Conservation (phyloP, 2,113 vertebrate genomes). For the Riparia riparia region DNA sequence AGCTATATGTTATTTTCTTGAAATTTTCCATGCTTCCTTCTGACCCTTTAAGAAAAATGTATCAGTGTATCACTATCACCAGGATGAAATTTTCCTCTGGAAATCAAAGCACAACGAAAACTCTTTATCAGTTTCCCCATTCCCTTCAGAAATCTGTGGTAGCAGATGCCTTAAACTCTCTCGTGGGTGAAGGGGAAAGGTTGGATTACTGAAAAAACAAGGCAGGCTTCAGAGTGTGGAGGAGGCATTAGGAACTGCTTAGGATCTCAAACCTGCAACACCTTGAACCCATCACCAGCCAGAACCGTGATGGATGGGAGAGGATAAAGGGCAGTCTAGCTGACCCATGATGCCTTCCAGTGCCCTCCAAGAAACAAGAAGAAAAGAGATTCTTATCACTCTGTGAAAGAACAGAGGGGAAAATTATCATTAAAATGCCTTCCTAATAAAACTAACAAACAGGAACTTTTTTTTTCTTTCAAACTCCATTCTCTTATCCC, state of each 20-base stretch:
- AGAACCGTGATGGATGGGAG: slow-evolving; percentile 67
- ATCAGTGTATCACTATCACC: background rate
- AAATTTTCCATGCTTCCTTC: slow-evolving; percentile 14
- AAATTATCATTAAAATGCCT: slow-evolving; percentile 70
- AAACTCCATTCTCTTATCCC: slow-evolving; percentile 47
- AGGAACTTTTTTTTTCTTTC: slow-evolving; percentile 41
- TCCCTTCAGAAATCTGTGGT: slow-evolving; percentile 30
- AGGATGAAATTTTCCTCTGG: background rate
- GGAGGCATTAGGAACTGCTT: slow-evolving; percentile 66
- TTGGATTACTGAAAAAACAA: slow-evolving; percentile 75
- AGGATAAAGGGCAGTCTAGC: slow-evolving; percentile 68
- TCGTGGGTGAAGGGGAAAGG: slow-evolving; percentile 55
- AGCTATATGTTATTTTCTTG: background rate
- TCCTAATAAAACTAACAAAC: slow-evolving; percentile 71
- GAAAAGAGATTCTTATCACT: slow-evolving; percentile 71
- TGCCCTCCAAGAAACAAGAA: slow-evolving; percentile 66
- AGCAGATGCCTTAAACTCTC: slow-evolving; percentile 71
- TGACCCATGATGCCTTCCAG: slow-evolving; percentile 69
- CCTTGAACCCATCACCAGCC: slow-evolving; percentile 73
- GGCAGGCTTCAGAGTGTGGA: slow-evolving; percentile 60
- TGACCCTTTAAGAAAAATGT: background rate
- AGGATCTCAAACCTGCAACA: slow-evolving; percentile 70
- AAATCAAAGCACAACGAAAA: slow-evolving; percentile 32
- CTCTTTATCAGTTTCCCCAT: slow-evolving; percentile 1
- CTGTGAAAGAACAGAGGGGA: slow-evolving; percentile 62